Conservation (phyloP, 2,888 invertebrate genomes). For the Nephrotoma guestfalica region DNA sequence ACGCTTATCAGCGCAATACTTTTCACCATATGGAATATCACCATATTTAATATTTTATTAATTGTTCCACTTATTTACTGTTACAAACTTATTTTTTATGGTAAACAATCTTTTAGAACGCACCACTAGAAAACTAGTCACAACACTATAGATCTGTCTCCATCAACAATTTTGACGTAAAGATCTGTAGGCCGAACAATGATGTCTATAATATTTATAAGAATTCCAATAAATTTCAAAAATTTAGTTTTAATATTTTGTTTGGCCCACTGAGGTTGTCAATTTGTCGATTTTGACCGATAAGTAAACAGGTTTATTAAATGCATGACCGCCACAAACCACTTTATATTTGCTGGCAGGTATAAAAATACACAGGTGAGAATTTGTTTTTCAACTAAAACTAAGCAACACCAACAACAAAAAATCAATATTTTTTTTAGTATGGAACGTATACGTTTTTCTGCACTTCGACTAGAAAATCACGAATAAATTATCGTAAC, state of each 20-base stretch:
- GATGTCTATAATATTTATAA: too few relatives aligned
- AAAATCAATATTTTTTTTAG: background rate
- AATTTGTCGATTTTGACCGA: too few relatives aligned
- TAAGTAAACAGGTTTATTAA: background rate
- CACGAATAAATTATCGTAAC: background rate
- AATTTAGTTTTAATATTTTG: too few relatives aligned
- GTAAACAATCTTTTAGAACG: background rate
- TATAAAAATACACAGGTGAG: background rate
- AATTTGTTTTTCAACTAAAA: background rate
- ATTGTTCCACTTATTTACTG: background rate
- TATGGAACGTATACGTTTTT: background rate
- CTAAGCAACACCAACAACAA: background rate
- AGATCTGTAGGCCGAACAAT: too few relatives aligned
- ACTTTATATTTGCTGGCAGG: background rate
- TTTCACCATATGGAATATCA: background rate
- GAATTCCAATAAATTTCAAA: too few relatives aligned
- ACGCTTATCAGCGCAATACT: background rate
- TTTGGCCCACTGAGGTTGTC: too few relatives aligned
- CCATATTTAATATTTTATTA: background rate
- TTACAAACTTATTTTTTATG: background rate
- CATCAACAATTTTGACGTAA: too few relatives aligned
- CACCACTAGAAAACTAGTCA: background rate
- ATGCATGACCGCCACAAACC: background rate
- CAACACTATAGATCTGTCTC: background rate
- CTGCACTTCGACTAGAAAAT: background rate